Evolutionary conservation across 2,797 vertebrate genomes (phyloP).

Genomic region (Lerista edwardsae): DNA sequence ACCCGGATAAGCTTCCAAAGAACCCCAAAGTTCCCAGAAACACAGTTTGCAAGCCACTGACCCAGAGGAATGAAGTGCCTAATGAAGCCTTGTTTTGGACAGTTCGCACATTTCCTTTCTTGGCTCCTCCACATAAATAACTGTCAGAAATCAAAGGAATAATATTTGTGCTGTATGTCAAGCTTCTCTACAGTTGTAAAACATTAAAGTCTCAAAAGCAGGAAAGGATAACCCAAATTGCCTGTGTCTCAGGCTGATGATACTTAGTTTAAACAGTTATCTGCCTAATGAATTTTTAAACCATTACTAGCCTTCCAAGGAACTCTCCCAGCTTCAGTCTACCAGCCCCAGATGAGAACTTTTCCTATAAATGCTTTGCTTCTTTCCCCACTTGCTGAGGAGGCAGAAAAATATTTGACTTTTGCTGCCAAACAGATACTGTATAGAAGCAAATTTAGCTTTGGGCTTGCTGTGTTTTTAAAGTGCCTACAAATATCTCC

Average conservation of each 20-base stretch:
- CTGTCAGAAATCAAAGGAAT: slow-evolving; percentile 45
- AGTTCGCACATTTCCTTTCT: slow-evolving; percentile 47
- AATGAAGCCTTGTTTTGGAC: background rate
- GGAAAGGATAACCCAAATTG: slow-evolving; percentile 35
- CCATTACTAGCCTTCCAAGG: slow-evolving; percentile 32
- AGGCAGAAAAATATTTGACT: slow-evolving; percentile 36
- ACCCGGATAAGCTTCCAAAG: background rate
- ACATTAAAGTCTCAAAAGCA: slow-evolving; percentile 35
- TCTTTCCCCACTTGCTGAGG: slow-evolving; percentile 31
- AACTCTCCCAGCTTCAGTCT: slow-evolving; percentile 43
- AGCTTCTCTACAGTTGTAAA: slow-evolving; percentile 43
- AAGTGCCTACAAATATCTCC: background rate
- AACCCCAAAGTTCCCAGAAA: too few species aligned
- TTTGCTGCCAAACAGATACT: slow-evolving; percentile 27
- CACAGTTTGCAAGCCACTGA: background rate
- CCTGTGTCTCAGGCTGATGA: slow-evolving; percentile 12
- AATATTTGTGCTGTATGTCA: slow-evolving; percentile 59
- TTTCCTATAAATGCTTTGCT: slow-evolving; percentile 48
- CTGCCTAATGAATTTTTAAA: slow-evolving; percentile 54
- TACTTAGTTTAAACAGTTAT: slow-evolving; percentile 39
- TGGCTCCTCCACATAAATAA: slow-evolving; percentile 39
- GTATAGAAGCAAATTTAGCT: slow-evolving; percentile 30
- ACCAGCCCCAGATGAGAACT: slow-evolving; percentile 43
- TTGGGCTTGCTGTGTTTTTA: background rate
- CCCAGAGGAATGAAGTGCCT: too few species aligned